Evolutionary conservation across 1,140 invertebrate species (phyloP).

Genomic region (Tetragnatha versicolor): DNA sequence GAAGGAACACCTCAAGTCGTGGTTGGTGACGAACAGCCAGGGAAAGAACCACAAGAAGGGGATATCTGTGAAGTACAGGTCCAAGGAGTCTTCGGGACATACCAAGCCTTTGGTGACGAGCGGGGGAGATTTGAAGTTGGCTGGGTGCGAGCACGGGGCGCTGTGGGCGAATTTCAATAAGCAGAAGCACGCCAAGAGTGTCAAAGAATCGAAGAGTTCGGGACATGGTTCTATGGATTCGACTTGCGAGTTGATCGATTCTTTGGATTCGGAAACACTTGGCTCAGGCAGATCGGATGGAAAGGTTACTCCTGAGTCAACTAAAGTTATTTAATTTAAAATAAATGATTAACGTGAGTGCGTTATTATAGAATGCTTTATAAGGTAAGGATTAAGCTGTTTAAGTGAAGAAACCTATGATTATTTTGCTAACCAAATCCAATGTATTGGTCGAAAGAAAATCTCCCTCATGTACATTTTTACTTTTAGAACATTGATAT

Average conservation of each 20-base stretch:
- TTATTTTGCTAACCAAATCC: too few relatives aligned
- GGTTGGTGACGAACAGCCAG: constrained; percentile 14
- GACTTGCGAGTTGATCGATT: background rate
- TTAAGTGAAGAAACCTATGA: too few relatives aligned
- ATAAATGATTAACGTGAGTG: too few relatives aligned
- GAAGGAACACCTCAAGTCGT: constrained; percentile 45
- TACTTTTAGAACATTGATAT: too few relatives aligned
- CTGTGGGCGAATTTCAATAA: background rate
- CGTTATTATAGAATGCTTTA: too few relatives aligned
- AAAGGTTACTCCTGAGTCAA: too few relatives aligned
- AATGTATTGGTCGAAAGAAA: too few relatives aligned
- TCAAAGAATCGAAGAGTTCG: background rate
- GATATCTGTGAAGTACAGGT: constrained; percentile 12
- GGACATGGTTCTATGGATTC: background rate
- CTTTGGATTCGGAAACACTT: constrained; percentile 3
- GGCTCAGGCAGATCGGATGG: too few relatives aligned
- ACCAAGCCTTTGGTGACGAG: constrained; percentile 20
- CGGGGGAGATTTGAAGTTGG: background rate
- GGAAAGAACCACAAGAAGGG: constrained; percentile 25
- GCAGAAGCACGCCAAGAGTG: background rate
- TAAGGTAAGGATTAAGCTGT: too few relatives aligned
- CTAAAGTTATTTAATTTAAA: too few relatives aligned
- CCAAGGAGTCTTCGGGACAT: constrained; percentile 21
- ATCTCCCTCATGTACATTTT: too few relatives aligned
- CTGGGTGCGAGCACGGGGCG: background rate